A percentile compares a stretch with the other conserved stretches of the same genome.
phyloP scores from a whole-genome alignment of 64 coral and sea anemone genomes.

The Anthopleura sola region DNA sequence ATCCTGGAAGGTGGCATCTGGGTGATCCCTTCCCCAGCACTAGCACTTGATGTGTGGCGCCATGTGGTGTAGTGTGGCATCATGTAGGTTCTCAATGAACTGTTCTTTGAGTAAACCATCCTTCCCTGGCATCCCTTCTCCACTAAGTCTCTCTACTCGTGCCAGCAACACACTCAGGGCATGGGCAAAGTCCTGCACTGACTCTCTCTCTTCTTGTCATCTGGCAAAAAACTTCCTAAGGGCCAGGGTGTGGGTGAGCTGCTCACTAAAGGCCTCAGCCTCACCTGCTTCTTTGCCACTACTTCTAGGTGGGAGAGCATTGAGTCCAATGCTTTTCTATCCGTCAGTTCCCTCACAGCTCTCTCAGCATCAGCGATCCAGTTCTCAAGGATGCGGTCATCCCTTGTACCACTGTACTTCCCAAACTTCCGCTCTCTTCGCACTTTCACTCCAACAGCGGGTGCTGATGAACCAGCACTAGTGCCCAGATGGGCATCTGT shows the following conservation, averaged over 20 bases:
- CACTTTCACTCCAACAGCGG: constrained; percentile 13
- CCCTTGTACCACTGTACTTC: constrained; percentile 41
- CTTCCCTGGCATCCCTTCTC: background rate
- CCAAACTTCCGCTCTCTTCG: constrained; percentile 26
- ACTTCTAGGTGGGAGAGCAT: constrained; percentile 42
- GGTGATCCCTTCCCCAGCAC: constrained; percentile 36
- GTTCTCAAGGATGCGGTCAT: constrained; percentile 48
- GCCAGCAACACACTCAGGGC: constrained; percentile 31
- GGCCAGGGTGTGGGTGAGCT: constrained; percentile 39
- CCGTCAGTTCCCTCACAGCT: constrained; percentile 23
- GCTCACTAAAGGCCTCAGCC: constrained; percentile 36
- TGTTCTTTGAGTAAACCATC: constrained; percentile 4
- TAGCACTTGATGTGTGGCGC: constrained; percentile 44
- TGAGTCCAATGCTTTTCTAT: constrained; percentile 37
- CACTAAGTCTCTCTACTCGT: background rate
- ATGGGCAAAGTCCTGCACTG: constrained; percentile 57
- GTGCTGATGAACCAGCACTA: background rate
- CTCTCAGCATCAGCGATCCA: constrained; percentile 49
- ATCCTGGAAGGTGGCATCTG: constrained; percentile 8
- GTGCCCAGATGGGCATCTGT: background rate
- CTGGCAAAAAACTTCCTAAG: constrained; percentile 51
- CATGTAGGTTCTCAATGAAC: constrained; percentile 41
- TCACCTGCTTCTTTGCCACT: constrained; percentile 36
- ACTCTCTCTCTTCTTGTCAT: constrained; percentile 36
- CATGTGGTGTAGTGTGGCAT: background rate